Percentiles rank a stretch among this genome's conserved stretches.
phyloP scores from a whole-genome alignment of 2,113 vertebrate genomes.

The Lamprotornis superbus region DNA sequence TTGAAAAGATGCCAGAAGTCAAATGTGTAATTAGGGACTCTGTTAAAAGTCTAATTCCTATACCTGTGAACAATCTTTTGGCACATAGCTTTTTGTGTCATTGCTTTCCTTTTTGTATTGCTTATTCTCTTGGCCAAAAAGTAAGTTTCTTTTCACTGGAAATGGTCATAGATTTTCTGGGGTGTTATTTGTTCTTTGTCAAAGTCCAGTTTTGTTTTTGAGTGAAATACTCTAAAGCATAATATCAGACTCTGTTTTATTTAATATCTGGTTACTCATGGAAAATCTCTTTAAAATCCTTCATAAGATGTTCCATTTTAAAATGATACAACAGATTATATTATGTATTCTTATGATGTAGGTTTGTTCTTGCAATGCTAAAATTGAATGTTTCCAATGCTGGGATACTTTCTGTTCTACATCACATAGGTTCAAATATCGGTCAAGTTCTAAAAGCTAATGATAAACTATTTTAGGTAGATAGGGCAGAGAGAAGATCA shows the following conservation, averaged over 20 bases:
- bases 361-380: neutral
- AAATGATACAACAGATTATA: neutral
- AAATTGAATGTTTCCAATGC: neutral
- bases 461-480: neutral
- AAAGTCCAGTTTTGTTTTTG: neutral
- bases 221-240: neutral
- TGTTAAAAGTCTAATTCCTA: conserved; percentile 11
- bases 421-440: neutral
- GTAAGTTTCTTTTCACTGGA: neutral
- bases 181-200: neutral
- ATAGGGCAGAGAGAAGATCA: neutral
- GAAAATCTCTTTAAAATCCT: neutral
- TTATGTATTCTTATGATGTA: neutral
- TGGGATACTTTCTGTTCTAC: neutral
- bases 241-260: neutral
- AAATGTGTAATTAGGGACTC: neutral
- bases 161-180: neutral
- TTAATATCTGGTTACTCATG: neutral
- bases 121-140: neutral
- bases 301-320: neutral
- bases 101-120: neutral
- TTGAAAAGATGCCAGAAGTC: conserved; percentile 18
- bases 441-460: neutral
- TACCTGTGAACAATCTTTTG: conserved; percentile 26
- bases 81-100: neutral